Evolutionary conservation across 1,140 invertebrate genomes (phyloP), one percentile per base, ranked within the genome.

Genomic region (Pseudobourletiella spinata): DNA sequence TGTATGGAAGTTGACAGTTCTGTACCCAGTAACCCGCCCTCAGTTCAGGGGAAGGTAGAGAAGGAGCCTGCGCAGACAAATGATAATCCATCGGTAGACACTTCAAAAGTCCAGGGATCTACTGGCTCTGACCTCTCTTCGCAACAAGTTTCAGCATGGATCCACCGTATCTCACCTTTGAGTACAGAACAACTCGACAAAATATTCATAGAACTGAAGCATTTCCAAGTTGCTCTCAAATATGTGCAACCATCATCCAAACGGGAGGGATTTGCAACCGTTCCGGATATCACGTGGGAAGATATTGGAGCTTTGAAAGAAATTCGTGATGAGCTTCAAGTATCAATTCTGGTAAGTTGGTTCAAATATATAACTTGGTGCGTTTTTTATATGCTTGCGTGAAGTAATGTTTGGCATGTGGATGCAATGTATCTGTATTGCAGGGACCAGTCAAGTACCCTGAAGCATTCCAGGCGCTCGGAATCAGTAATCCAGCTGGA

Each of bases 201-300:
- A 26, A 75, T 92, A 22, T 81, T 73, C 62, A 83, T 95, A 6
- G 82, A 82, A 39, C 79, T 85, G 61, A 76, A 80, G 8, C 90
- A 95, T 72, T 92, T 95, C 72, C 69, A 82, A 55, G 79, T 78
- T 67, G 93, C 94, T 22, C 72, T 96, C 8, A 86, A 86, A 71
- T 78, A 83, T 67, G 85, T 95, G 18, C 87, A 89, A 74, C 94
- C 94, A n/a, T 94, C 91, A 48, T 86, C 91, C 0, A 95, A 95
- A 69, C 80, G 95, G 65, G 95, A 99, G 82, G 96, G 96, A 50
- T 98, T 99, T 78, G 89, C 91, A 3, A 96, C 94, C 6, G 91
- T 99, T 20, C 95, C 96, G 14, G 91, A 97, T 80, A 88, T 92
- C 0, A 95, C 90, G 0, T 99, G 96, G 96, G 84, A 92, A 63